Conservation (phyloP, 2,888 invertebrate species). For the Papilio elwesi region DNA sequence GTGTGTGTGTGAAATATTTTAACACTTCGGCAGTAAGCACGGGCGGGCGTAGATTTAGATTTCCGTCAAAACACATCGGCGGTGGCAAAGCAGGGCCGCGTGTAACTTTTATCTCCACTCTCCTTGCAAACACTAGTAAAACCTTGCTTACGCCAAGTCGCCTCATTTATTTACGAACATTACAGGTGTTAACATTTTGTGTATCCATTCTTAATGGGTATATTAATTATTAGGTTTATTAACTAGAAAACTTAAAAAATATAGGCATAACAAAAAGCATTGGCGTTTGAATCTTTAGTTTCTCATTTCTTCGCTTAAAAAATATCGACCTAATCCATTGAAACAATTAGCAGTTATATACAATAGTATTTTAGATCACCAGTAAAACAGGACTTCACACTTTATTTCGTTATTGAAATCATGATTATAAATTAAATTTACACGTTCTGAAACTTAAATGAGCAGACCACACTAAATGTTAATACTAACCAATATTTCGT, state of each 20-base stretch:
- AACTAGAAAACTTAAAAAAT: neutral
- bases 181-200: neutral
- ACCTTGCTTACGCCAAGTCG: conserved; percentile 43
- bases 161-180: conserved; percentile 22
- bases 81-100: conserved; percentile 47
- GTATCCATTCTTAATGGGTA: neutral
- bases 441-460: neutral
- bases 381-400: neutral
- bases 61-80: conserved; percentile 50
- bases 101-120: conserved; percentile 49
- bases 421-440: neutral
- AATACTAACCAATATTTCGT: conserved; percentile 8
- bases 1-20: conserved; percentile 51
- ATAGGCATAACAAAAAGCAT: too few species aligned
- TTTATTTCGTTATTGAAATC: neutral
- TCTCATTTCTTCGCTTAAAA: too few species aligned
- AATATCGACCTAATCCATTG: too few species aligned
- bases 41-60: conserved; percentile 51
- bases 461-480: neutral
- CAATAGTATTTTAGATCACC: neutral
- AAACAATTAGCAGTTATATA: too few species aligned
- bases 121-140: conserved; percentile 55
- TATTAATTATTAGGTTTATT: neutral
- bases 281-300: too few species aligned
- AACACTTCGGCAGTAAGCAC: conserved; percentile 48